Conservation (phyloP, 2,113 vertebrate genomes). For the Dromaius novaehollandiae region DNA sequence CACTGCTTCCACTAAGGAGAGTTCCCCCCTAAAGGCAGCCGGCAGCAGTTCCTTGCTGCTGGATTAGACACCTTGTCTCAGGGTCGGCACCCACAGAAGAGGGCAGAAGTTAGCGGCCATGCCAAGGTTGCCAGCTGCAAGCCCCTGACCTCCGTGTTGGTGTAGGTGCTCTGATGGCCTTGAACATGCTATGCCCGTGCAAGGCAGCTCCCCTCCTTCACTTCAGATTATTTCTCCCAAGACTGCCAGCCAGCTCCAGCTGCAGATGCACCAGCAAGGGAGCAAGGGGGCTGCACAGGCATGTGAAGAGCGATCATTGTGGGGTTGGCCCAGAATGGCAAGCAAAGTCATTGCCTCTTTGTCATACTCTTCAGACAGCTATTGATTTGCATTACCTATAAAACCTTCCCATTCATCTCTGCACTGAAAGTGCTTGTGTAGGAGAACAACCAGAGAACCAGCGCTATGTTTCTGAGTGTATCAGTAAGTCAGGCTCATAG, state of each 20-base stretch:
- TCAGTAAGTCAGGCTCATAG: background rate
- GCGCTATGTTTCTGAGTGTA: background rate
- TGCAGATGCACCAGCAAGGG: background rate
- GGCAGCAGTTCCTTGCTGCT: too few species aligned
- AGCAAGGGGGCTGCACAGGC: background rate
- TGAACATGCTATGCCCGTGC: fast-evolving
- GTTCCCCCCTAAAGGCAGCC: too few species aligned
- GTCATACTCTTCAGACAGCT: background rate
- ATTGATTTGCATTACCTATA: background rate
- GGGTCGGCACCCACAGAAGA: too few species aligned
- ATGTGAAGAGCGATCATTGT: background rate
- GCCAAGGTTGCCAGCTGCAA: too few species aligned
- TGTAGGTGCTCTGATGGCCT: background rate
- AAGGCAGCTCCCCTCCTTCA: background rate
- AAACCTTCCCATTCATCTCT: background rate
- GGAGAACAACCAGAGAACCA: slow-evolving; percentile 2
- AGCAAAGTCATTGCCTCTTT: background rate
- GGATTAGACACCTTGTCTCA: too few species aligned
- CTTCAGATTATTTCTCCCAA: background rate
- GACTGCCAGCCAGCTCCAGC: background rate
- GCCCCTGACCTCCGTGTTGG: background rate
- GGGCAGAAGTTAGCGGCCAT: too few species aligned
- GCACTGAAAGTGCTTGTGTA: background rate
- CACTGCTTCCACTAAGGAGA: too few species aligned
- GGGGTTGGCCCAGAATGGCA: background rate